These are phyloP conservation scores for Brenthis hecate DNA, from an alignment of 2,888 invertebrate species.

Conservation along the genomic window DNA sequence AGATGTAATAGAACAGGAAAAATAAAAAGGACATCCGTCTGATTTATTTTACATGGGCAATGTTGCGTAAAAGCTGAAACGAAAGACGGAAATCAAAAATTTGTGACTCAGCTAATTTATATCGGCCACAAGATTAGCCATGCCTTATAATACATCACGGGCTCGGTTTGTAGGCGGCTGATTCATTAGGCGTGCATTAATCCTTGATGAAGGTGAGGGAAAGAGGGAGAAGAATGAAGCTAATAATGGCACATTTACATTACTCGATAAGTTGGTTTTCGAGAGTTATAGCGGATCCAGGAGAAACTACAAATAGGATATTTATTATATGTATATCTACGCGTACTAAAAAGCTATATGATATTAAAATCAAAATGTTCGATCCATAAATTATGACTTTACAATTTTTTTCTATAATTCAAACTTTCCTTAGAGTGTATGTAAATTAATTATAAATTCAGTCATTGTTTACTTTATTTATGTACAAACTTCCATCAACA, in stretches of 20 bases:
- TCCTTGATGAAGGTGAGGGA: slow-evolving; percentile 51
- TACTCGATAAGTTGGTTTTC: slow-evolving; percentile 15
- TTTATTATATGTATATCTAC: not conserved
- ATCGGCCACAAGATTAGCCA: slow-evolving; percentile 33
- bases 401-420: not conserved
- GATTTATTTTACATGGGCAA: slow-evolving; percentile 17
- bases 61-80: slow-evolving; percentile 23
- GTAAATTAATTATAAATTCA: not conserved
- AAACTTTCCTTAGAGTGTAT: not conserved
- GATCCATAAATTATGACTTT: no score
- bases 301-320: not conserved
- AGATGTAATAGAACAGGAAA: not conserved
- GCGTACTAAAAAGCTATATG: not conserved
- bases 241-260: slow-evolving; percentile 16
- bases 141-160: slow-evolving; percentile 48
- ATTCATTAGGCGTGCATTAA: slow-evolving; percentile 74
- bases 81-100: slow-evolving; percentile 23
- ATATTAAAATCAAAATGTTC: not conserved
- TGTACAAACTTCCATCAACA: not conserved
- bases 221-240: slow-evolving; percentile 14
- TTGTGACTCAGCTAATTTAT: slow-evolving; percentile 24
- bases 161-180: slow-evolving; percentile 69
- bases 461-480: not conserved
- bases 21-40: slow-evolving; percentile 2
- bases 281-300: not conserved